phyloP scores from a whole-genome alignment of 1,140 invertebrate genomes.

The Halesus radiatus region DNA sequence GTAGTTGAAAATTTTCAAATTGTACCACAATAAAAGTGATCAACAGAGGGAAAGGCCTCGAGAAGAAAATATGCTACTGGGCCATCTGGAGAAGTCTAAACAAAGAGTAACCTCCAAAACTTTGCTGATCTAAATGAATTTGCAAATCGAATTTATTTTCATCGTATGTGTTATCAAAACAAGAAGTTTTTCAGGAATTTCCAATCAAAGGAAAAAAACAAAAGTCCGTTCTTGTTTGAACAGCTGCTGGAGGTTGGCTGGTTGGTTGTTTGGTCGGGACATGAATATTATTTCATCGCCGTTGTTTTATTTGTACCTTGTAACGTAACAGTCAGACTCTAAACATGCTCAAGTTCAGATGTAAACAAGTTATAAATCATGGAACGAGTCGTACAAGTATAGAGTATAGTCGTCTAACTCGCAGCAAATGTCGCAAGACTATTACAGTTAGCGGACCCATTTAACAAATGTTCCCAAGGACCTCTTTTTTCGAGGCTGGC shows the following conservation, averaged over 20 bases:
- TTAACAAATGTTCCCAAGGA: background rate
- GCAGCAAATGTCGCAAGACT: background rate
- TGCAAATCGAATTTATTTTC: no score
- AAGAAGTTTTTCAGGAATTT: background rate
- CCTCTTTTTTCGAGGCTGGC: background rate
- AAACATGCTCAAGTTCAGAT: background rate
- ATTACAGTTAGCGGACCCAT: background rate
- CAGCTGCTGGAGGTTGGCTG: background rate
- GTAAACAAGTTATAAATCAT: constrained; percentile 9
- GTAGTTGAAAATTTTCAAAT: no score
- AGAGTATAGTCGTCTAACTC: background rate
- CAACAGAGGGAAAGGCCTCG: no score
- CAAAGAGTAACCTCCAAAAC: no score
- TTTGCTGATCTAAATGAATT: no score
- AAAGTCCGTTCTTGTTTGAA: background rate
- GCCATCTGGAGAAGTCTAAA: no score
- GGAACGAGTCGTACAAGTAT: background rate
- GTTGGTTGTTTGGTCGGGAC: no score
- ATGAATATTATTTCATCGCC: background rate
- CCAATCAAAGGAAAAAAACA: background rate
- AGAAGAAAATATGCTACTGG: no score
- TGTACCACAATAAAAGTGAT: no score
- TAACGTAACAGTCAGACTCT: constrained; percentile 15
- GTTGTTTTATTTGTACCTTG: constrained; percentile 7
- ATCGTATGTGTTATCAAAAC: no score